Percentiles rank a stretch among this genome's conserved stretches.
phyloP scores from a whole-genome alignment of 1,140 invertebrate species.

The Drosophila arizonae region DNA sequence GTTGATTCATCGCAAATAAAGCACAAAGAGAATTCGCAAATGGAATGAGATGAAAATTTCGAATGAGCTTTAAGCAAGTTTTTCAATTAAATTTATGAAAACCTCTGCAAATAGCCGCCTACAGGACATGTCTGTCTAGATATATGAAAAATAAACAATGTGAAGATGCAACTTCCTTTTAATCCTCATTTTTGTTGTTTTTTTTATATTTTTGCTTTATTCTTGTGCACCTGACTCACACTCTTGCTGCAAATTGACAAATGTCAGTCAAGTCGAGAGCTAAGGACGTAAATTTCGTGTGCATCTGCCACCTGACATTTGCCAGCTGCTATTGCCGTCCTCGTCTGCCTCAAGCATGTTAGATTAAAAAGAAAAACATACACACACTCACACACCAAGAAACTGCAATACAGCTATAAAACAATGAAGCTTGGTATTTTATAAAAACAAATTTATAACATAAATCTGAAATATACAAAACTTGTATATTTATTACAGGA shows the following conservation, averaged over 20 bases:
- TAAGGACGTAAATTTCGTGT: conserved; percentile 35
- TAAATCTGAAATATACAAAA: no score
- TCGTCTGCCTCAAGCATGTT: no score
- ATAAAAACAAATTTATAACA: no score
- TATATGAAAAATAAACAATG: conserved; percentile 4
- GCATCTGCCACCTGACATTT: neutral
- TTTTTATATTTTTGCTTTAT: no score
- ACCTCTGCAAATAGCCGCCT: neutral
- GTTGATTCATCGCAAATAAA: conserved; percentile 43
- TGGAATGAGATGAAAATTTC: neutral
- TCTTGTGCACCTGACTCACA: conserved; percentile 10
- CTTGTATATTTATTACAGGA: no score
- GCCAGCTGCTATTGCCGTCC: neutral
- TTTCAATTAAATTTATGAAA: conserved; percentile 60
- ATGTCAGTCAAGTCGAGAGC: conserved; percentile 43
- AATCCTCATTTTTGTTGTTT: no score
- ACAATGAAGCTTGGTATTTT: no score
- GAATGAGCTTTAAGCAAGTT: conserved; percentile 42
- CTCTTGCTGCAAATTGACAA: conserved; percentile 56
- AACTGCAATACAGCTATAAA: no score
- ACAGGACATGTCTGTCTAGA: neutral
- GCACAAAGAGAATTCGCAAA: conserved; percentile 18
- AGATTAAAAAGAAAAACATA: no score
- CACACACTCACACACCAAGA: no score
- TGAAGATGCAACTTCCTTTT: conserved; percentile 30